phyloP scores from a whole-genome alignment of 1,140 invertebrate genomes.

The Sesamia nonagrioides region DNA sequence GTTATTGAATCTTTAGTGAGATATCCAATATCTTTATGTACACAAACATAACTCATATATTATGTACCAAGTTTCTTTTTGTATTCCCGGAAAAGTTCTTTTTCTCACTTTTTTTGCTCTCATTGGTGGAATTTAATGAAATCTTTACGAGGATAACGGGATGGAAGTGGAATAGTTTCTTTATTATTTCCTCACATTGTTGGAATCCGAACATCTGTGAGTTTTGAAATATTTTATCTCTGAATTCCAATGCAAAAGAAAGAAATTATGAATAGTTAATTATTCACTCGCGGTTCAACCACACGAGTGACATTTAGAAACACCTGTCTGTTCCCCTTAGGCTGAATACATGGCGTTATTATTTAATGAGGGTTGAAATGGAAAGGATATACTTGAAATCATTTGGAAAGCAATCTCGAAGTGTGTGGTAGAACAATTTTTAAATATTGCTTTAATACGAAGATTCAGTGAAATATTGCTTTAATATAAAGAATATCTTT shows the following conservation, averaged over 20 bases:
- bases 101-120: conserved; percentile 12
- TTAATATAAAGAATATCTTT: conserved; percentile 26
- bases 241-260: conserved; percentile 25
- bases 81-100: neutral
- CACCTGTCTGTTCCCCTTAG: conserved; percentile 37
- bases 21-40: conserved; percentile 6
- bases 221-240: conserved; percentile 40
- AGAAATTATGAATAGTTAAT: conserved; percentile 48
- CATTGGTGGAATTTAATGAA: conserved; percentile 50
- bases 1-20: conserved; percentile 23
- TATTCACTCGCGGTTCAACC: conserved; percentile 39
- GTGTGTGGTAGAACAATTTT: conserved; percentile 13
- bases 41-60: neutral
- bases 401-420: conserved; percentile 22
- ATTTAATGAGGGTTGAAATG: conserved; percentile 37
- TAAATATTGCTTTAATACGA: conserved; percentile 16
- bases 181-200: conserved; percentile 54
- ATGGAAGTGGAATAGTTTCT: conserved; percentile 56
- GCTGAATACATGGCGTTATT: conserved; percentile 39
- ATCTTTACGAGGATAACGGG: conserved; percentile 49
- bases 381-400: conserved; percentile 35
- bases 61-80: conserved; percentile 5
- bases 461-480: conserved; percentile 20
- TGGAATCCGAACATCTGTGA: conserved; percentile 48
- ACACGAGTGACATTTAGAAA: conserved; percentile 43